These are phyloP conservation scores for Centropus bengalensis DNA, from an alignment of 2,113 vertebrate genomes.

Conservation along the genomic window DNA sequence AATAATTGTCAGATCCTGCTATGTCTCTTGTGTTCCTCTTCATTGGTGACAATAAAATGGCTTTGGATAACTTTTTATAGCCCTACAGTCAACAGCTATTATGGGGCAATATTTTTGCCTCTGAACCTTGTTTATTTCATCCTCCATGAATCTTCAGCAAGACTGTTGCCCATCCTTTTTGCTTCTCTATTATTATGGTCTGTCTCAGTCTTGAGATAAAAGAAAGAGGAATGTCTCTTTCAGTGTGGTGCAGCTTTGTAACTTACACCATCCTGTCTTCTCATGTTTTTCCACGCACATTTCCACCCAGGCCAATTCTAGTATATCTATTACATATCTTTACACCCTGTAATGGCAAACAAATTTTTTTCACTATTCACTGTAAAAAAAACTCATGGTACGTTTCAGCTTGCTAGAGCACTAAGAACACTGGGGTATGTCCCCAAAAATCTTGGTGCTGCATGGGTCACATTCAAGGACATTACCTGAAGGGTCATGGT, in stretches of 20 bases:
- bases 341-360: neutral
- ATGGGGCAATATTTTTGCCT: neutral
- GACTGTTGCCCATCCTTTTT: neutral
- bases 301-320: neutral
- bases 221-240: neutral
- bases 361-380: neutral
- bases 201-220: neutral
- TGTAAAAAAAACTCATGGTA: neutral
- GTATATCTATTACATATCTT: neutral
- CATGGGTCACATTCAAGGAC: neutral
- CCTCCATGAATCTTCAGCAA: neutral
- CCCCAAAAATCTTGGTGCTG: neutral
- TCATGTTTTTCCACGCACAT: neutral
- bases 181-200: neutral
- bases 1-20: neutral
- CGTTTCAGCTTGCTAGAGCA: neutral
- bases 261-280: neutral
- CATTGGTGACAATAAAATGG: rapidly evolving
- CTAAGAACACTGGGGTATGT: rapidly evolving
- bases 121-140: neutral
- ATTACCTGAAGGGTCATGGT: neutral
- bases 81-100: neutral
- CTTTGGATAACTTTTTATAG: neutral
- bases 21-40: neutral
- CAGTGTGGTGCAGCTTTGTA: neutral